Conservation (phyloP, 2,888 invertebrate genomes). For the Leptopilina syphax region DNA sequence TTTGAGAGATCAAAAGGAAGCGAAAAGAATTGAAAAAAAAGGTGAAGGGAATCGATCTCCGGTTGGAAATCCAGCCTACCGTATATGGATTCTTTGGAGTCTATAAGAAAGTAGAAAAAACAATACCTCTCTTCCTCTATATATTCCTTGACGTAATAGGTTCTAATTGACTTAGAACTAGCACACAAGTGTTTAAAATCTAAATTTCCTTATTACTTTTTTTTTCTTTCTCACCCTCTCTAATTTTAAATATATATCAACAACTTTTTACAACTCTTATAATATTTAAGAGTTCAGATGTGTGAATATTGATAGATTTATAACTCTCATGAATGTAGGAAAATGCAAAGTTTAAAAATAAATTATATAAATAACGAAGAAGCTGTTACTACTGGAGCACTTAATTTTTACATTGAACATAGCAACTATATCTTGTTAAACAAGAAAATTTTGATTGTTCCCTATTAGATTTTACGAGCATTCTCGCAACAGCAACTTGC, state of each 20-base stretch:
- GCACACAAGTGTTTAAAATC: background rate
- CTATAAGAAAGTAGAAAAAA: constrained; percentile 18
- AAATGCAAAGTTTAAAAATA: background rate
- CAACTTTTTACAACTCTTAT: too few relatives aligned
- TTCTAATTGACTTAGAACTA: background rate
- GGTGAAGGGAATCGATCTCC: constrained; percentile 8
- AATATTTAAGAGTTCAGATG: too few relatives aligned
- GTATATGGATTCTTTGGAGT: background rate
- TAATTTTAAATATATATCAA: too few relatives aligned
- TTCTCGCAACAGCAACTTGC: background rate
- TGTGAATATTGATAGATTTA: too few relatives aligned
- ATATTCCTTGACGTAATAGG: background rate
- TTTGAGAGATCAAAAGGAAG: background rate
- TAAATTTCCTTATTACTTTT: background rate
- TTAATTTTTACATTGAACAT: background rate
- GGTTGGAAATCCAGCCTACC: background rate
- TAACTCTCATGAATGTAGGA: background rate
- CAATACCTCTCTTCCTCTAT: background rate
- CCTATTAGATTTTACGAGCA: constrained; percentile 7
- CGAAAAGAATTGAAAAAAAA: constrained; percentile 19
- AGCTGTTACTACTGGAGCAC: too few relatives aligned
- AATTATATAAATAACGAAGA: too few relatives aligned
- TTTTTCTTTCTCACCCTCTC: too few relatives aligned
- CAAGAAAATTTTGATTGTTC: background rate
- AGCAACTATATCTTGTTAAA: background rate